Evolutionary conservation across 2,113 vertebrate genomes (phyloP), one percentile per base, ranked within the genome.

Genomic region (Microcebus griseorufus): DNA sequence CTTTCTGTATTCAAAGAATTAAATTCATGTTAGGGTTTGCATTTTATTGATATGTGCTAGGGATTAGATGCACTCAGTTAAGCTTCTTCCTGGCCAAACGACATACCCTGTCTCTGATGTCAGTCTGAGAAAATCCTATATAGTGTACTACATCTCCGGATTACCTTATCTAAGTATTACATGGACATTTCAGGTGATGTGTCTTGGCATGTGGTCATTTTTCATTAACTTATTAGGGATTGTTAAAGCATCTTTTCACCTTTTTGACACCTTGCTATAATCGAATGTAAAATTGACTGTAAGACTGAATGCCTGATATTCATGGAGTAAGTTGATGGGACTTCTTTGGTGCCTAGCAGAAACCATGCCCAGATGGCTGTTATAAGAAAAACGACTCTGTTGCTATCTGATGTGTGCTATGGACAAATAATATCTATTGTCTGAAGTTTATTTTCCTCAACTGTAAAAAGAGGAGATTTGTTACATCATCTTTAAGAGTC

Each of bases 131-230:
- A 98, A 97, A 98, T 97, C 82, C 90, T 86, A 64, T 94, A 87
- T 69, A 86, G 78, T 97, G 69, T 92, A 93, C 25, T 92, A 72
- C 58, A 93, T 88, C 23, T 78, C 53, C 0, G 1, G 96, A 97
- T 98, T 97, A 96, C 45, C 86, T 98, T 97, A 97, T 98, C 95
- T 96, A 83, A 93, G 67, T 94, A 80, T 86, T 95, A 94, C 91
- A 95, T 92, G 92, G 73, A 83, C 93, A 87, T 97, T 96, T 96
- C 88, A 81, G 55, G 96, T 96, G 95, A 91, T 96, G 91, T 92
- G 89, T 92, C 93, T 97, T 97, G 88, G 86, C 96, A 96, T 96
- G 69, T 96, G 97, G 94, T 96, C 97, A 98, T 94, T 97, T 97
- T 98, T 92, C 95, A 97, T 98, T 96, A 98, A 95, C 89, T 96